phyloP scores from a whole-genome alignment of 1,140 invertebrate species.

The Hyposmocoma kahamanoa region DNA sequence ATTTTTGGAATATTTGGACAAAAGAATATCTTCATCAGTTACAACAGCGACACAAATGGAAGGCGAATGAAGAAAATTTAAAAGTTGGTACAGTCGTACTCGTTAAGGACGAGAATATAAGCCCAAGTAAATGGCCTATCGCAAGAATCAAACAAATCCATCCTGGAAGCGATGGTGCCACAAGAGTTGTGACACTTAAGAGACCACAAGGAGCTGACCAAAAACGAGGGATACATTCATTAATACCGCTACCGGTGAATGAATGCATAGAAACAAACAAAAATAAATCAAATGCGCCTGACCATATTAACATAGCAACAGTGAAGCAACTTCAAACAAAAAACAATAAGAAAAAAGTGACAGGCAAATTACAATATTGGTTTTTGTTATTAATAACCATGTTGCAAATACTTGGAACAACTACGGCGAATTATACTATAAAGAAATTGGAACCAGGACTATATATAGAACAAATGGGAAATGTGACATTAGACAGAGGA shows the following conservation, averaged over 20 bases:
- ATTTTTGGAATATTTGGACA: conserved; percentile 30
- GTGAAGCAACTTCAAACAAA: not conserved
- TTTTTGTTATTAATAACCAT: not conserved
- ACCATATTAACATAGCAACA: conserved; percentile 3
- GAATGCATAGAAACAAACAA: not conserved
- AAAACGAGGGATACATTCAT: conserved; percentile 4
- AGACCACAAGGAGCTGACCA: not conserved
- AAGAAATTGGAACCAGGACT: conserved; percentile 1
- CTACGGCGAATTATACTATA: not conserved
- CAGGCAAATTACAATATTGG: not conserved
- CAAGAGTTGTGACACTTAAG: conserved; percentile 19
- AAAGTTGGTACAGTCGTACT: conserved; percentile 19
- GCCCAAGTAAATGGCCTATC: conserved; percentile 31
- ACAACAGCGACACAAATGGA: conserved; percentile 26
- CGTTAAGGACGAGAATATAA: conserved; percentile 25
- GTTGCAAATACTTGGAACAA: not conserved
- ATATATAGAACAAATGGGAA: conserved; percentile 4
- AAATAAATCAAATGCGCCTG: not conserved
- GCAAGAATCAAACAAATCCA: conserved; percentile 27
- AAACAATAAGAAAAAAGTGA: not conserved
- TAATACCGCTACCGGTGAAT: conserved; percentile 8
- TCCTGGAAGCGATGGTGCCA: conserved; percentile 31
- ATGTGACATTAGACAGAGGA: not conserved
- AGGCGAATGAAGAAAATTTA: not conserved
- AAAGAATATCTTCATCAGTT: conserved; percentile 24